Conservation (phyloP, 2,797 vertebrate genomes). For the Epinephelus coioides region DNA sequence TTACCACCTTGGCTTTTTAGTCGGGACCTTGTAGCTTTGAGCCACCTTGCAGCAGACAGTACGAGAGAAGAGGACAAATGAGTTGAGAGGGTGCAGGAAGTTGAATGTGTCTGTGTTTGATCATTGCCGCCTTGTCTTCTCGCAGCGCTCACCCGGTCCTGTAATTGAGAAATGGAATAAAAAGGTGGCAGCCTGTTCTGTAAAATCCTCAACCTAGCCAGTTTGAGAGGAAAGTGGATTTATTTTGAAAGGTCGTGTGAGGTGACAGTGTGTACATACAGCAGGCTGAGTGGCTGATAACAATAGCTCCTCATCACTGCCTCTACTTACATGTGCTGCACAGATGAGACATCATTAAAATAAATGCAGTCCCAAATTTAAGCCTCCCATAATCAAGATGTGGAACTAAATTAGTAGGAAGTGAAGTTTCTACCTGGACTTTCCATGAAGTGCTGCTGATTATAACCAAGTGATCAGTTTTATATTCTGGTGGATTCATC, state of each 20-base stretch:
- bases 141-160: background rate
- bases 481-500: background rate
- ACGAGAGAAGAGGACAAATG: conserved; percentile 3
- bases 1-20: conserved; percentile 28
- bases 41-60: background rate
- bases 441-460: background rate
- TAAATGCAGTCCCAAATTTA: conserved; percentile 9
- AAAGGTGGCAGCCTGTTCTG: background rate
- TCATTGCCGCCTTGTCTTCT: conserved; percentile 34
- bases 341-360: conserved; percentile 8
- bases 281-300: conserved; percentile 13
- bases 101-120: conserved; percentile 19
- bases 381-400: conserved; percentile 29
- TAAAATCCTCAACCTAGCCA: background rate
- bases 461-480: conserved; percentile 22
- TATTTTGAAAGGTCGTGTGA: conserved; percentile 25
- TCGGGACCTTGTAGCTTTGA: conserved; percentile 38
- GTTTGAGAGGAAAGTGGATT: conserved; percentile 3
- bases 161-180: conserved; percentile 25
- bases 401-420: conserved; percentile 7
- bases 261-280: background rate
- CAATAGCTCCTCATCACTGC: conserved; percentile 18
- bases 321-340: background rate
- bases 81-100: conserved; percentile 29
- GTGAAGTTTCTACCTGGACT: conserved; percentile 11